Base-by-base conservation (phyloP, 2,113 vertebrate genomes). In the Hippocampus guttulatus region DNA sequence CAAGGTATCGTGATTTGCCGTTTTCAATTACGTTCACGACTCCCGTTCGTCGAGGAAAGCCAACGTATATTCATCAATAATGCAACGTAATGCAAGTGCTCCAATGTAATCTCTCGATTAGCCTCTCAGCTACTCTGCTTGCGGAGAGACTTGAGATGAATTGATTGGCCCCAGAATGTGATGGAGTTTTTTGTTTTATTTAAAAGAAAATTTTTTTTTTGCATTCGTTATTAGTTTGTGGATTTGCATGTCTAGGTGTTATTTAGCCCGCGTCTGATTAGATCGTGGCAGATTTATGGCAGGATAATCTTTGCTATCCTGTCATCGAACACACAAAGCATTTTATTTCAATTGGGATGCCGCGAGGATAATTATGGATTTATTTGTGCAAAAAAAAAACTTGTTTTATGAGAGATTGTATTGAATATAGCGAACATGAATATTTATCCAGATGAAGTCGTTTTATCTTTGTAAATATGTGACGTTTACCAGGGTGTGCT, bases 21-120 rank as follows among this genome's bases (percentile, higher is more conserved):
- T 61, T 71, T 51, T 51, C 1, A 51, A 51, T 51, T 51, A 2
- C 18, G 18, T 51, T 20, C 47, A 51, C 16, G 62, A 78, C 75
- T 79, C 51, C 38, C 74, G 70, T 80, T 64, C 69, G 70, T 68
- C 54, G 67, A 47, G 54, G 33, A 81, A 86, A 75, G 43, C 47
- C 52, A 55, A 21, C 55, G 68, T 55, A 55, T 18, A 2, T 23
- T 2, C n/a, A 70, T 88, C 49, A 85, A 87, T 87, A 87, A 85
- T 84, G 54, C 75, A 88, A 84, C 83, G 85, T 85, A 87, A 85
- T 82, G 54, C 73, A 88, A 84, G 80, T 68, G 77, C 70, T 76
- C 76, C 74, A 71, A 74, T 72, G 84, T 77, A 79, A 80, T 73
- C 74, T 52, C 33, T n/a, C 58, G 11, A 65, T 71, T 62, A 57